Evolutionary conservation across 2,888 invertebrate species (phyloP).

Genomic region (Protophormia terraenovae): DNA sequence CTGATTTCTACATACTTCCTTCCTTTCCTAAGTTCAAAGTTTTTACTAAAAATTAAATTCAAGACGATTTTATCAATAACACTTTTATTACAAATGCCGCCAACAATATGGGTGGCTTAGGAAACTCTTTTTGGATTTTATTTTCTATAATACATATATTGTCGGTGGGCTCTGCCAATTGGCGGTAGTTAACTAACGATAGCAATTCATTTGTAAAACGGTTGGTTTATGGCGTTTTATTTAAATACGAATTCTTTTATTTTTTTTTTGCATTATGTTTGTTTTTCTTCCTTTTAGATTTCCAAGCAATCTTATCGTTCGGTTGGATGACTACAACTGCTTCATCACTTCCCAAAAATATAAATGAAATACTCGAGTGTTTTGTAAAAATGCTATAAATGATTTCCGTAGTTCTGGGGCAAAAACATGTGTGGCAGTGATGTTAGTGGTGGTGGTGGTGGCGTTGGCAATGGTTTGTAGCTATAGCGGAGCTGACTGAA

Average conservation of each 20-base stretch:
- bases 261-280: not conserved
- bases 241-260: not conserved
- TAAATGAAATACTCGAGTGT: not conserved
- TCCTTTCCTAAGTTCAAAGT: not conserved
- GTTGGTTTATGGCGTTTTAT: conserved; percentile 30
- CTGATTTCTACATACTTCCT: not conserved
- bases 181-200: conserved; percentile 38
- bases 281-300: conserved; percentile 7
- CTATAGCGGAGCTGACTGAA: not conserved
- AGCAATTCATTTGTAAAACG: conserved; percentile 40
- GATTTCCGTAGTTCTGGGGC: conserved; percentile 62
- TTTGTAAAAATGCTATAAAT: conserved; percentile 54
- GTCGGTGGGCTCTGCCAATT: conserved; percentile 35
- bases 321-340: conserved; percentile 46
- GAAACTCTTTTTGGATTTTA: not conserved
- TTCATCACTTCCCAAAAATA: conserved; percentile 48
- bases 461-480: conserved; percentile 8
- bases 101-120: conserved; percentile 41
- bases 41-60: not conserved
- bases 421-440: conserved; percentile 32
- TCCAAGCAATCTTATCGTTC: conserved; percentile 43
- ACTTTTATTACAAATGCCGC: conserved; percentile 1
- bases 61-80: not conserved
- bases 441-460: not conserved
- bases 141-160: not conserved